These are phyloP conservation scores for Noctua fimbriata DNA, from an alignment of 2,888 invertebrate genomes.

Conservation along the genomic window DNA sequence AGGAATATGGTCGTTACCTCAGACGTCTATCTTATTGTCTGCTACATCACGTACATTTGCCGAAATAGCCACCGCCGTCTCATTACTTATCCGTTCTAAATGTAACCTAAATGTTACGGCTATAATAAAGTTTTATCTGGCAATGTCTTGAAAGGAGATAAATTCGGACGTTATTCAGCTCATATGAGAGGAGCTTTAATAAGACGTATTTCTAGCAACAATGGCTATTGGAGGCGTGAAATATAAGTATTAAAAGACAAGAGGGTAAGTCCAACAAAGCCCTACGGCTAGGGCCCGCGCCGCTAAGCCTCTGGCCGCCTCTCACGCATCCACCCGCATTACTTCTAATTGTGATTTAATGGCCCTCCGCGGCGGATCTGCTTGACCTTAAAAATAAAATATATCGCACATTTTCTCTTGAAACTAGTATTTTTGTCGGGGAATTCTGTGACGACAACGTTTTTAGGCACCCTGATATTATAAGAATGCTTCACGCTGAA, in stretches of 20 bases:
- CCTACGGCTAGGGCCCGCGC: slow-evolving; percentile 76
- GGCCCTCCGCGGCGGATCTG: slow-evolving; percentile 83
- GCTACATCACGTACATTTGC: slow-evolving; percentile 70
- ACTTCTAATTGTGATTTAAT: slow-evolving; percentile 90
- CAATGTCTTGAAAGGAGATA: slow-evolving; percentile 55
- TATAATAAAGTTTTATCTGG: slow-evolving; percentile 70
- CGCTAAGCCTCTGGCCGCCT: slow-evolving; percentile 82
- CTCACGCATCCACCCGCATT: slow-evolving; percentile 88
- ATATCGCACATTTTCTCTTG: slow-evolving; percentile 71
- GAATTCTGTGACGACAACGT: slow-evolving; percentile 55
- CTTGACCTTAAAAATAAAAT: slow-evolving; percentile 85
- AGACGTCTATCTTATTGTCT: slow-evolving; percentile 73
- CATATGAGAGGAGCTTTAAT: slow-evolving; percentile 51
- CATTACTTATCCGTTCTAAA: slow-evolving; percentile 71
- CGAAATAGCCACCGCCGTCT: slow-evolving; percentile 65
- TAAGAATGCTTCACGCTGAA: slow-evolving; percentile 12
- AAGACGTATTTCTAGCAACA: slow-evolving; percentile 69
- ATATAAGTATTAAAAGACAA: slow-evolving; percentile 85
- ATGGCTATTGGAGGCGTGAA: slow-evolving; percentile 75
- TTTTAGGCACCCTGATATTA: slow-evolving; percentile 33
- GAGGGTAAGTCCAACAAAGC: slow-evolving; percentile 86
- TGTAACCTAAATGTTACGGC: slow-evolving; percentile 68
- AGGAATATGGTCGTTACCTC: slow-evolving; percentile 71
- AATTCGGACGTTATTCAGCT: slow-evolving; percentile 42
- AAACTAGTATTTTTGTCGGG: slow-evolving; percentile 65